Evolutionary conservation across 2,113 vertebrate species (phyloP).

Genomic region (Cairina moschata): DNA sequence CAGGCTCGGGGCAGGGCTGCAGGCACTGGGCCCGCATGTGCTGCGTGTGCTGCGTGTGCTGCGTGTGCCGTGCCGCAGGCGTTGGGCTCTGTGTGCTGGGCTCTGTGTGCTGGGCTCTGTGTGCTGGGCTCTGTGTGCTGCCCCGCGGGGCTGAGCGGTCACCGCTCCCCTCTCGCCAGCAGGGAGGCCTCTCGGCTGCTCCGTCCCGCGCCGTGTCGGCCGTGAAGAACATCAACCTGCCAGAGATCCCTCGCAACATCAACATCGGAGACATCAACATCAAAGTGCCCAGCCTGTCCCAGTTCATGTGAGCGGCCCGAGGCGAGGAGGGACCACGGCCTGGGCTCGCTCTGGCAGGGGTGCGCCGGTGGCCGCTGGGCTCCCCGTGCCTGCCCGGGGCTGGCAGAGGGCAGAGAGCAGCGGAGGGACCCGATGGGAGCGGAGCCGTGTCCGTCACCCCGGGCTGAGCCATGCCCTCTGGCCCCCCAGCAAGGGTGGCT

Average conservation of each 20-base stretch:
- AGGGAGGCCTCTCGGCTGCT: slow-evolving; percentile 91
- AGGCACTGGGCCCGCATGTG: too few species aligned
- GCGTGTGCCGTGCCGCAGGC: too few species aligned
- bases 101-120: too few species aligned
- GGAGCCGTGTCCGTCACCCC: background rate
- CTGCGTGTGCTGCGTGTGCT: too few species aligned
- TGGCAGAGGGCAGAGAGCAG: background rate
- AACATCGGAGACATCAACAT: slow-evolving; percentile 96
- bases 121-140: too few species aligned
- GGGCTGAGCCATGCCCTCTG: background rate
- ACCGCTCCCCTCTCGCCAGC: background rate
- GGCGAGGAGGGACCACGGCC: background rate
- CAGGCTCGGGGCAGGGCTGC: too few species aligned
- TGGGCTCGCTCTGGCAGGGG: background rate
- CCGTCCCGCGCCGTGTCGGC: slow-evolving; percentile 92
- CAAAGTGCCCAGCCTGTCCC: slow-evolving; percentile 93
- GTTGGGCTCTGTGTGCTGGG: too few species aligned
- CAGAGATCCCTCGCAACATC: slow-evolving; percentile 94
- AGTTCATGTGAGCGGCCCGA: slow-evolving; percentile 79
- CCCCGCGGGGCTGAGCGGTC: background rate
- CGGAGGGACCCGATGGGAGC: background rate
- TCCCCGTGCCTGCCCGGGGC: background rate
- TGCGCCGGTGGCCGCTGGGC: background rate
- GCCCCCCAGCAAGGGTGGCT: background rate
- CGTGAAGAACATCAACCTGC: slow-evolving; percentile 95